Base-by-base conservation (phyloP, 1,140 invertebrate species). In the Oncopodura yosiiana region DNA sequence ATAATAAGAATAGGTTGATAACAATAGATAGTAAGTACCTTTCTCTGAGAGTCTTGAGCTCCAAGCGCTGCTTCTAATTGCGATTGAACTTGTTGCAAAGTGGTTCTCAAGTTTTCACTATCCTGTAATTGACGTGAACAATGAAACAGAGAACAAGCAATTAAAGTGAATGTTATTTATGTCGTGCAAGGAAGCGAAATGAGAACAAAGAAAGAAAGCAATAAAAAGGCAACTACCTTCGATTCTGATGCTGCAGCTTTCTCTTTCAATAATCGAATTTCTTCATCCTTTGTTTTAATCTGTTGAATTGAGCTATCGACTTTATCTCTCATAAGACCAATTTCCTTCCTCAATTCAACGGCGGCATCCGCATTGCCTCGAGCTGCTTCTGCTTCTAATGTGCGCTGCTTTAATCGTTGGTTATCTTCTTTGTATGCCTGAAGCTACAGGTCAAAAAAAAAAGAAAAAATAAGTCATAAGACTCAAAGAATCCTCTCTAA, bases 371-470 rank as follows among this genome's bases (percentile, higher is more conserved):
- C 58, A 49, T 61, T 68, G 72, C 78, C 78, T 72, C 82, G 80
- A 46, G 81, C 78, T 61, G 81, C 77, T 69, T 86, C 84, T 32
- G 83, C 69, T 66, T 86, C 83, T 8, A 80, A 72, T 56, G 84
- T 79, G 66, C 80, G 81, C 41, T 79, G 81, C 72, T 93, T 91
- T 61, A 95, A 80, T 55, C 87, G 78, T 48, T 83, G 81, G 74
- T 94, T 94, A 71, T 96, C 93, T 67, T 97, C 93, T 74, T 95
- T 93, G 67, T 95, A 93, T 32, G 86, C 83, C 62, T 94, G 91
- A 51, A 97, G 75, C 8, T 6, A 34, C 32, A 14, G 32, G 14
- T 8, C 14, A n/a, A n/a, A n/a, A n/a, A n/a, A n/a, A n/a, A n/a
- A n/a, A n/a, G n/a, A n/a, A n/a, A n/a, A n/a, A n/a, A n/a, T n/a